Conservation (phyloP, 2,797 vertebrate genomes). For the Catostomus latipinnis region DNA sequence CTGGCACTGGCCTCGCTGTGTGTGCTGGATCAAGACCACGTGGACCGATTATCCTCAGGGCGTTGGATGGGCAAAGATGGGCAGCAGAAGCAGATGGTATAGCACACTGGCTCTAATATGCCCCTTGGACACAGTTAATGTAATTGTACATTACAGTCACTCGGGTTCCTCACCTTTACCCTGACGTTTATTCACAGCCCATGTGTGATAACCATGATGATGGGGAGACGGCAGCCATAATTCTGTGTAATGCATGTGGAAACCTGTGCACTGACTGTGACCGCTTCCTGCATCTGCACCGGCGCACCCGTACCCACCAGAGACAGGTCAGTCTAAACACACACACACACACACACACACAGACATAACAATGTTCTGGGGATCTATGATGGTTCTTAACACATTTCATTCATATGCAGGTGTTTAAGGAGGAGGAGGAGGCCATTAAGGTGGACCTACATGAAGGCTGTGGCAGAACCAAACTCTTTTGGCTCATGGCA, state of each 20-base stretch:
- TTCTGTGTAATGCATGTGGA: conserved; percentile 95
- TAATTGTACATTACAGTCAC: background rate
- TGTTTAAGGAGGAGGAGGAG: conserved; percentile 99
- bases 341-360: background rate
- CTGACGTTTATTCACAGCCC: conserved; percentile 76
- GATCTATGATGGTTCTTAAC: background rate
- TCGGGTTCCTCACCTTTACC: background rate
- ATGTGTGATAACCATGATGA: conserved; percentile 99
- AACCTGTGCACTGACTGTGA: conserved; percentile 99
- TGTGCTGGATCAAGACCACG: conserved; percentile 98
- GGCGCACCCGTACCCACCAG: conserved; percentile 96
- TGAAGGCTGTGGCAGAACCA: conserved; percentile 97
- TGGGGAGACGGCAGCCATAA: conserved; percentile 97
- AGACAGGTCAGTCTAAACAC: conserved; percentile 84
- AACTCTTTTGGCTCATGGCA: conserved; percentile 99
- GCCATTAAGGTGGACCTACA: conserved; percentile 99
- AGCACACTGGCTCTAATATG: conserved; percentile 30
- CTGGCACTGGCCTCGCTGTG: conserved; percentile 96
- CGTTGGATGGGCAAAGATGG: conserved; percentile 99
- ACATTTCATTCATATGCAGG: conserved; percentile 73
- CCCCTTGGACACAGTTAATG: background rate
- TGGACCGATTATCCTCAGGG: conserved; percentile 95
- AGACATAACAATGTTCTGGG: background rate
- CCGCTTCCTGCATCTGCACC: conserved; percentile 96
- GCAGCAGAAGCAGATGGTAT: conserved; percentile 99